A percentile compares a stretch with the other conserved stretches of the same genome.
phyloP scores from a whole-genome alignment of 2,888 invertebrate species.

The Pelosia muscerda region DNA sequence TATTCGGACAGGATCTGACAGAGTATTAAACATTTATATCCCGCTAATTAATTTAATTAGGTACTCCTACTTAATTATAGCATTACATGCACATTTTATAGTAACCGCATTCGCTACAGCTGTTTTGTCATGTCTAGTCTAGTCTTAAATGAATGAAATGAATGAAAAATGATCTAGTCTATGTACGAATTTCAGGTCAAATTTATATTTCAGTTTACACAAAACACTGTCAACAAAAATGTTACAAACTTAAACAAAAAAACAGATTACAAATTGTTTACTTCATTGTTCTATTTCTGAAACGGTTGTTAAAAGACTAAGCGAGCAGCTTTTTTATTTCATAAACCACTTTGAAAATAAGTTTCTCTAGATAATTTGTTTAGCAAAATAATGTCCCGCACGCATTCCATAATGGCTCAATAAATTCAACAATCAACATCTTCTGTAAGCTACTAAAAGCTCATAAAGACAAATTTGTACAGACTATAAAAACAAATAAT shows the following conservation, averaged over 20 bases:
- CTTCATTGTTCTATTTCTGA: conserved; percentile 22
- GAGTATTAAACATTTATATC: background rate
- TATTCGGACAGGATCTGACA: background rate
- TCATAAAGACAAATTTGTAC: conserved; percentile 35
- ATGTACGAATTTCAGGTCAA: conserved; percentile 30
- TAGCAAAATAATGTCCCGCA: conserved; percentile 20
- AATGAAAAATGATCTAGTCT: no score
- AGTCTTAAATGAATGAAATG: no score
- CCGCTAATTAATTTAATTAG: no score
- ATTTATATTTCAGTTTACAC: conserved; percentile 32
- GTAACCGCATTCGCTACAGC: background rate
- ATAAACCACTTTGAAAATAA: conserved; percentile 18
- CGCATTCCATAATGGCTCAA: conserved; percentile 17
- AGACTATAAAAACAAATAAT: conserved; percentile 24
- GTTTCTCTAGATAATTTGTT: conserved; percentile 22
- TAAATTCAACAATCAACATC: conserved; percentile 28
- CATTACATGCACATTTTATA: no score
- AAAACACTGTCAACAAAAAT: conserved; percentile 28
- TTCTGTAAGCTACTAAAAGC: conserved; percentile 25
- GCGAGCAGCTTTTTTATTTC: conserved; percentile 13
- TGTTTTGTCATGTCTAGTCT: background rate
- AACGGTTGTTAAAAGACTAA: conserved; percentile 19
- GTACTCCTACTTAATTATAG: no score
- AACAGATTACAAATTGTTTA: conserved; percentile 16
- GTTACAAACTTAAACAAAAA: conserved; percentile 18